Evolutionary conservation across 2,113 vertebrate species (phyloP), one percentile per base, ranked within the genome.

Genomic region (Copsychus sechellarum): DNA sequence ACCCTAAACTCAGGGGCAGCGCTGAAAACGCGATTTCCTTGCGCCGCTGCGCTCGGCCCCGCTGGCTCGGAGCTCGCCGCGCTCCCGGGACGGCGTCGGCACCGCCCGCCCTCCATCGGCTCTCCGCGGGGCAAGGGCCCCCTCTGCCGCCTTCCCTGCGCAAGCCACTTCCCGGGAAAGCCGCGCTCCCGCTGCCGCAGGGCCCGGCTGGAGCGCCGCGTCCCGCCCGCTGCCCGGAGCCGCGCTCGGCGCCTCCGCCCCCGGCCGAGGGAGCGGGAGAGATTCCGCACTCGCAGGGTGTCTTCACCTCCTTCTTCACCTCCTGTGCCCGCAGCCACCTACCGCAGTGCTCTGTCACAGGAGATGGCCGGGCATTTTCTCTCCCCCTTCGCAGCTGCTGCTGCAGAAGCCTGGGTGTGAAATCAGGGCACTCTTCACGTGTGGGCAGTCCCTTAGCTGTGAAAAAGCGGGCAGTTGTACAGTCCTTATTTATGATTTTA

Each of bases 91-190:
- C 42, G 8, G 17, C 47, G 13, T 23, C 23, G 47, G 40, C 40
- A 13, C 40, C 40, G 40, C 40, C 40, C 40, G 40, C 40, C 40
- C 40, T 40, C 40, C 40, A 5, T 14, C 40, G 34, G 34, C 40
- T 33, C 53, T 42, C 1, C 1, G 65, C 76, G 76, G 76, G 72
- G 21, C 76, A 70, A 96, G 81, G 45, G 96, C 96, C 61, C 96
- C 96, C 96, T 97, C 96, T 96, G 22, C 96, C 73, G 97, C 60
- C 18, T 7, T 64, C 31, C 48, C 16, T 0, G 11, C 2, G 47
- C 36, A 96, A 76, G 9, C 3, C 5, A 57, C 11, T 87, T 62
- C 53, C 62, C 1, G 47, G 13, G 25, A 66, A 87, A 54, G 0
- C 21, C 0, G 28, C 25, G 25, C 45, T 25, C 17, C 54, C 22